These are phyloP conservation scores for Blastobasis lacticolella DNA, from an alignment of 2,888 invertebrate species.

Conservation along the genomic window DNA sequence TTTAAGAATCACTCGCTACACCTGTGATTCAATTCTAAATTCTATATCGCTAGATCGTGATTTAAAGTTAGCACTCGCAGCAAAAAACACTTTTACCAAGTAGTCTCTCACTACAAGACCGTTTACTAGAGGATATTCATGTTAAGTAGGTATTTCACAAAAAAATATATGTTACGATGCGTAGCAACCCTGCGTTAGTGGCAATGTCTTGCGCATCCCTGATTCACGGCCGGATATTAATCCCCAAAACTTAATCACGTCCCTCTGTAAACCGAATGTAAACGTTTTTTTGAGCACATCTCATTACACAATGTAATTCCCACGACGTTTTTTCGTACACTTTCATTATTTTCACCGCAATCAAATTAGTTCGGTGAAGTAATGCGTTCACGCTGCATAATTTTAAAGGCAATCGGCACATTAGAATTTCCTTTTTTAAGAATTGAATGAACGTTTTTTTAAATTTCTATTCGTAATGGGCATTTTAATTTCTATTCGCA, in stretches of 20 bases:
- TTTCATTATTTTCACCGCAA: constrained; percentile 41
- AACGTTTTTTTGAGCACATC: constrained; percentile 48
- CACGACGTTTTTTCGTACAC: constrained; percentile 48
- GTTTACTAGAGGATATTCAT: no score
- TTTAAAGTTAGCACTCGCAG: no score
- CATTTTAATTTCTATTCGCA: constrained; percentile 26
- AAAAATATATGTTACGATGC: no score
- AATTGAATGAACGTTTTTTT: constrained; percentile 37
- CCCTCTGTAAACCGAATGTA: constrained; percentile 55
- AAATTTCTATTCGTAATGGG: constrained; percentile 28
- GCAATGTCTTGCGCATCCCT: constrained; percentile 61
- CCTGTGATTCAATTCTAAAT: no score
- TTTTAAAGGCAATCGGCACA: constrained; percentile 35
- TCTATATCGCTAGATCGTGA: no score
- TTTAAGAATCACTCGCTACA: no score
- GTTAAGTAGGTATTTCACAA: no score
- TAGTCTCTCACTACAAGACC: no score
- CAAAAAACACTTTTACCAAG: no score
- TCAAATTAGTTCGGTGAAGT: constrained; percentile 52
- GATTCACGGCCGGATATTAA: constrained; percentile 63
- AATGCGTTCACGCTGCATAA: constrained; percentile 72
- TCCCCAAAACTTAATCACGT: constrained; percentile 61
- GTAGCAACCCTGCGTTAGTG: constrained; percentile 32
- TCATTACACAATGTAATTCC: constrained; percentile 64
- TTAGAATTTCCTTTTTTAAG: constrained; percentile 37